These are phyloP conservation scores for Catajapyx aquilonaris DNA, from an alignment of 1,140 invertebrate species.

Conservation along the genomic window DNA sequence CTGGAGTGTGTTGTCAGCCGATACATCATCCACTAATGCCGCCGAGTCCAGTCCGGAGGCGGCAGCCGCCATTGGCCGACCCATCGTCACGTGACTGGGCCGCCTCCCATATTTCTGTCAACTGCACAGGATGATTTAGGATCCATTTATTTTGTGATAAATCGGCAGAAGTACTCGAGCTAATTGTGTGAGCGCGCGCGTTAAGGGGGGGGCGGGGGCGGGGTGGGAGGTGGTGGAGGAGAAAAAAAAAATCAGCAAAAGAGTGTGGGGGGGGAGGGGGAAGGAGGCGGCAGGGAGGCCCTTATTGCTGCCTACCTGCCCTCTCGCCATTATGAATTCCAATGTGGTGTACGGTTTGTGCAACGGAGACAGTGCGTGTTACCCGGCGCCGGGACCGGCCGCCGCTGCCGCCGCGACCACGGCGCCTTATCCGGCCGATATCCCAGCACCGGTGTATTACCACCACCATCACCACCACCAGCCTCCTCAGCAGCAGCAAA, in stretches of 20 bases:
- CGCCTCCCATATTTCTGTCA: neutral
- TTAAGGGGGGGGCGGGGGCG: too few relatives aligned
- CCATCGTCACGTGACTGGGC: neutral
- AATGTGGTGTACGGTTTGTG: neutral
- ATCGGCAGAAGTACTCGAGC: neutral
- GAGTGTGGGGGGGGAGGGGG: too few relatives aligned
- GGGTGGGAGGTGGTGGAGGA: too few relatives aligned
- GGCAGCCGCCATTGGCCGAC: neutral
- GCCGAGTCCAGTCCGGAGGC: neutral
- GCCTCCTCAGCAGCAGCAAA: constrained; percentile 14
- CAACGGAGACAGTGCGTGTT: neutral
- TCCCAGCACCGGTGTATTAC: too few relatives aligned
- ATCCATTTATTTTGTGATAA: constrained; percentile 1
- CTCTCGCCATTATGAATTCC: too few relatives aligned
- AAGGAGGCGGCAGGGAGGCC: too few relatives aligned
- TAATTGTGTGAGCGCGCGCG: too few relatives aligned
- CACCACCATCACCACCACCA: constrained; percentile 14
- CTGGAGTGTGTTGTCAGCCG: neutral
- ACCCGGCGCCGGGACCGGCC: neutral
- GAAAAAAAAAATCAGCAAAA: too few relatives aligned
- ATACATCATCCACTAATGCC: constrained; percentile 1
- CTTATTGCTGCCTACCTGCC: too few relatives aligned
- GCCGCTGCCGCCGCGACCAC: too few relatives aligned
- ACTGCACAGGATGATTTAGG: neutral
- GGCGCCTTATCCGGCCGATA: too few relatives aligned